phyloP scores from a whole-genome alignment of 1,140 invertebrate genomes.

The Cryptotermes secundus region DNA sequence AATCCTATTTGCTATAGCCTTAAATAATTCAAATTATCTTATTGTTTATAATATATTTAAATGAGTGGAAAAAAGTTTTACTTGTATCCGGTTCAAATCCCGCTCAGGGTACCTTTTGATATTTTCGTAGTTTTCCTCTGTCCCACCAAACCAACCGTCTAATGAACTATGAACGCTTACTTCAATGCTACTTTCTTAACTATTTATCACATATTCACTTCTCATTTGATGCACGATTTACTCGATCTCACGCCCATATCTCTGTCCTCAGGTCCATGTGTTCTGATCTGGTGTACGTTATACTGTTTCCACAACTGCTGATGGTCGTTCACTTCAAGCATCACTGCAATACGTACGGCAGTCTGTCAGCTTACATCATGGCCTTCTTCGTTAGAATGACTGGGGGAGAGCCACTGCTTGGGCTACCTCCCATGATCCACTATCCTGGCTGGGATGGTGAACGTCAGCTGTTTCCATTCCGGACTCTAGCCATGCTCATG shows the following conservation, averaged over 20 bases:
- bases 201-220: too few species aligned
- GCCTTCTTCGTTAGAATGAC: conserved; percentile 83
- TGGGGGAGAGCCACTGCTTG: conserved; percentile 85
- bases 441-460: conserved; percentile 83
- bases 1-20: too few species aligned
- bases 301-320: conserved; percentile 96
- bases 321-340: conserved; percentile 95
- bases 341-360: conserved; percentile 96
- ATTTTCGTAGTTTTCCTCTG: conserved; percentile 26
- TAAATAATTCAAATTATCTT: too few species aligned
- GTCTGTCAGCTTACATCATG: conserved; percentile 84
- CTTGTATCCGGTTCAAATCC: too few species aligned
- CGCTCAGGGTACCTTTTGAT: too few species aligned
- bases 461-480: conserved; percentile 83
- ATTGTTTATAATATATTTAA: too few species aligned
- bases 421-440: conserved; percentile 78
- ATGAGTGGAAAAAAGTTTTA: too few species aligned
- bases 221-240: too few species aligned
- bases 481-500: conserved; percentile 86
- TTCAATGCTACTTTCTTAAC: too few species aligned
- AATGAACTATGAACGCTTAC: too few species aligned
- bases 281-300: conserved; percentile 96
- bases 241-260: too few species aligned
- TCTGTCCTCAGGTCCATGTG: conserved; percentile 77
- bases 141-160: conserved; percentile 24